Conservation (phyloP, 1,140 invertebrate species). For the Zaprionus africanus region DNA sequence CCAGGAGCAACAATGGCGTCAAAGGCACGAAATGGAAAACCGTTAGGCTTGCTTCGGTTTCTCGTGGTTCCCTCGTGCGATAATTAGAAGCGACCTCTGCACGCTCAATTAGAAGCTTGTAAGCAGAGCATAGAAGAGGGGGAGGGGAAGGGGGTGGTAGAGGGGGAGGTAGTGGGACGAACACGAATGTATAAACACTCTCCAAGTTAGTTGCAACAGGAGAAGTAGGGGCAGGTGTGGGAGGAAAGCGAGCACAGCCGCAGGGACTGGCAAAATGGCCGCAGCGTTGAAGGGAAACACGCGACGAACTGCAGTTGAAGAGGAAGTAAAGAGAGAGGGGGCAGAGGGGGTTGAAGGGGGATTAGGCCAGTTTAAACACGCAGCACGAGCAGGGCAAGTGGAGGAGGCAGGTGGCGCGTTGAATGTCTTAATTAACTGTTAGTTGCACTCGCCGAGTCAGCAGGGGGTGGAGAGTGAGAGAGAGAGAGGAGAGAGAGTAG, state of each 20-base stretch:
- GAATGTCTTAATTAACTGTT: constrained; percentile 82
- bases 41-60: constrained; percentile 39
- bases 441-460: constrained; percentile 61
- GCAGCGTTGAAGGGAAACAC: constrained; percentile 48
- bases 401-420: constrained; percentile 19
- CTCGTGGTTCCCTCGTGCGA: constrained; percentile 61
- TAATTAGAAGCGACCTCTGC: constrained; percentile 78
- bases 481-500: neutral
- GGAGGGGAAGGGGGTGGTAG: neutral
- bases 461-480: constrained; percentile 30
- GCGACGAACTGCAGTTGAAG: constrained; percentile 39
- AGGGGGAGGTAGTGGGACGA: constrained; percentile 15
- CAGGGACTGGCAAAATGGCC: constrained; percentile 24
- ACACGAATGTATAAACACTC: constrained; percentile 52
- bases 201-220: constrained; percentile 20
- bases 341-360: neutral
- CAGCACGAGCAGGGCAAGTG: neutral
- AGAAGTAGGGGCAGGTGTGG: neutral
- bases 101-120: constrained; percentile 79
- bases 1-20: constrained; percentile 59
- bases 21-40: constrained; percentile 74
- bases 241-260: constrained; percentile 6
- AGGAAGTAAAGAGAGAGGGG: neutral
- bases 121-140: constrained; percentile 30
- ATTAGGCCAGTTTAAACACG: constrained; percentile 21